Base-by-base conservation (phyloP, 2,797 vertebrate genomes). In the Hephaestus fuliginosus region DNA sequence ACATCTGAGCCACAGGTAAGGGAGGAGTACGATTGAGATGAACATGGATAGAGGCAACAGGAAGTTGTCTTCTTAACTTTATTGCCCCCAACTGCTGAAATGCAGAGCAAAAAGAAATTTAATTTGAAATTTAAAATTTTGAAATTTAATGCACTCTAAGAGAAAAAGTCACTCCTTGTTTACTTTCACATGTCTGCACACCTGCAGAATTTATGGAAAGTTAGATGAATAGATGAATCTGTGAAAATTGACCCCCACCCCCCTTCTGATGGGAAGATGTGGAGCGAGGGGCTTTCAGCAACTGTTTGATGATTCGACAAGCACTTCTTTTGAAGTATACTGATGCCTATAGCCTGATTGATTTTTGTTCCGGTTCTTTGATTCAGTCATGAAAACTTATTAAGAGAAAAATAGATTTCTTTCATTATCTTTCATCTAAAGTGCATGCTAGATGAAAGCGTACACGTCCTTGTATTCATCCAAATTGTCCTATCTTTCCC, bases 341-440 rank as follows among this genome's bases (percentile, higher is more conserved):
- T 46, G 36, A 46, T 30, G 44, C 28, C n/a, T 30, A 11, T 25
- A 36, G 53, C 36, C 8, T 1, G 9, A 49, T 6, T 3, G n/a
- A 46, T 36, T 52, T 58, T n/a, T 36, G 18, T 25, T 18, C 36
- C 33, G 11, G 11, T 60, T 66, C 39, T 53, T 53, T 80, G 41
- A 48, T 56, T 63, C 2, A 57, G 3, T 25, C 48, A 58, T 48
- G 7, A 63, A 36, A 51, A 57, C 25, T 4, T n/a, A 41, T 48
- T 11, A 41, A 11, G 25, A 63, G 18, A 62, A 76, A 30, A 33
- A 74, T n/a, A 33, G 3, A 30, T 43, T 44, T 46, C 0, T 22
- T 48, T 70, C 9, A 67, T 63, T 64, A 39, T 46, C 33, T 70
- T 69, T 64, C 9, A 75, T 79, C 28, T 51, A 68, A 46, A 25